phyloP scores from a whole-genome alignment of 1,140 invertebrate genomes.

The Branchinecta lynchi region DNA sequence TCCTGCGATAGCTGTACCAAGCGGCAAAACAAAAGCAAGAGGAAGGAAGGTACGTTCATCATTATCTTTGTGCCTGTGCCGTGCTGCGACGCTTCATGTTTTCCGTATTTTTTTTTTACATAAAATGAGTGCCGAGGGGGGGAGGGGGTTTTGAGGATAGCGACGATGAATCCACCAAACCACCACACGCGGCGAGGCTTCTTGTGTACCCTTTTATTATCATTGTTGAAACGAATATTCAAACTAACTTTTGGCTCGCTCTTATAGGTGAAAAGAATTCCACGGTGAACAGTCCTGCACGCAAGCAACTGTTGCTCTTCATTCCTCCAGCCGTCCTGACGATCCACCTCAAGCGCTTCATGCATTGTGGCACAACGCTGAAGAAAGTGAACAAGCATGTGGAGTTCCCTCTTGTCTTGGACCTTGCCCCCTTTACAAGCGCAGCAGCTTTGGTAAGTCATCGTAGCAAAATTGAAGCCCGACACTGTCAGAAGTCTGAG shows the following conservation, averaged over 20 bases:
- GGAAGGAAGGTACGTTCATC: slow-evolving; percentile 29
- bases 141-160: too few relatives aligned
- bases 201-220: too few relatives aligned
- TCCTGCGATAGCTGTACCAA: slow-evolving; percentile 76
- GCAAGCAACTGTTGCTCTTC: slow-evolving; percentile 78
- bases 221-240: not conserved
- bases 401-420: slow-evolving; percentile 66
- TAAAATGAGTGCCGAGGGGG: too few relatives aligned
- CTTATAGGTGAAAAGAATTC: slow-evolving; percentile 41
- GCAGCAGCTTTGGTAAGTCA: slow-evolving; percentile 32
- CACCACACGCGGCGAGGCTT: too few relatives aligned
- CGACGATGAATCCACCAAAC: too few relatives aligned
- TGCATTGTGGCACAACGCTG: slow-evolving; percentile 44
- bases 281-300: slow-evolving; percentile 70
- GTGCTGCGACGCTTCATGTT: too few relatives aligned
- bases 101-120: too few relatives aligned
- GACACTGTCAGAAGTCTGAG: too few relatives aligned
- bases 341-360: slow-evolving; percentile 82
- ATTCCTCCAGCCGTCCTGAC: slow-evolving; percentile 82
- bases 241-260: slow-evolving; percentile 26
- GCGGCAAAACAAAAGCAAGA: slow-evolving; percentile 29
- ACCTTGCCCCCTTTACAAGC: slow-evolving; percentile 80
- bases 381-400: slow-evolving; percentile 72
- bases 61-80: not conserved
- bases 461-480: not conserved